Percentiles rank a stretch among this genome's conserved stretches.
These are phyloP conservation scores for Catagonus wagneri DNA, from an alignment of 2,113 vertebrate species.

Conservation along the genomic window DNA sequence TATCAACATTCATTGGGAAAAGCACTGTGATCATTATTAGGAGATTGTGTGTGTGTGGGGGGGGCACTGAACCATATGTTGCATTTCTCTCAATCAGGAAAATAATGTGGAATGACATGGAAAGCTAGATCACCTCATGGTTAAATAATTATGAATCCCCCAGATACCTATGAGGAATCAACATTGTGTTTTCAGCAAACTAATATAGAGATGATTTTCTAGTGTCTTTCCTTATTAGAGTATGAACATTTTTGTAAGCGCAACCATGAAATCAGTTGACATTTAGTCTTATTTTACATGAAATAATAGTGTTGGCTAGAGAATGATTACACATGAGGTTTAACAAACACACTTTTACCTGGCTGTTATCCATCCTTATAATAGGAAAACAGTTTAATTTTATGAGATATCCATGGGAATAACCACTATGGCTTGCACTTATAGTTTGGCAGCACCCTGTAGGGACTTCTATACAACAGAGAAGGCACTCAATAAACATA, in stretches of 20 bases:
- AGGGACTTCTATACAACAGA: neutral
- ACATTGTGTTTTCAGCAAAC: neutral
- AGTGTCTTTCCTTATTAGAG: neutral
- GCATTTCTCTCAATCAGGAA: neutral
- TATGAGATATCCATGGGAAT: neutral
- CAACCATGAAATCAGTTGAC: neutral
- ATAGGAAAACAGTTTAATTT: slow-evolving; percentile 3
- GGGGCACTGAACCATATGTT: neutral
- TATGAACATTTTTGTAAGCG: neutral
- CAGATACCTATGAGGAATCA: neutral
- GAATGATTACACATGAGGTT: neutral
- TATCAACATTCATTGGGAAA: neutral
- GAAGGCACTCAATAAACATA: neutral
- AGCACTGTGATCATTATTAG: neutral
- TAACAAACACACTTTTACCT: neutral
- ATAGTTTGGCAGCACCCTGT: neutral
- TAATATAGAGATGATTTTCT: neutral
- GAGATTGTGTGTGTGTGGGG: neutral
- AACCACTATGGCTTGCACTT: neutral
- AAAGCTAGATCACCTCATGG: neutral
- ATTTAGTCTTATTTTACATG: slow-evolving; percentile 40
- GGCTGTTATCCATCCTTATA: neutral
- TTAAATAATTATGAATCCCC: neutral
- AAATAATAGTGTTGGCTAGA: neutral
- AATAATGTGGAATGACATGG: neutral